Conservation (phyloP, 2,797 vertebrate genomes). For the Cichlasoma orientale region DNA sequence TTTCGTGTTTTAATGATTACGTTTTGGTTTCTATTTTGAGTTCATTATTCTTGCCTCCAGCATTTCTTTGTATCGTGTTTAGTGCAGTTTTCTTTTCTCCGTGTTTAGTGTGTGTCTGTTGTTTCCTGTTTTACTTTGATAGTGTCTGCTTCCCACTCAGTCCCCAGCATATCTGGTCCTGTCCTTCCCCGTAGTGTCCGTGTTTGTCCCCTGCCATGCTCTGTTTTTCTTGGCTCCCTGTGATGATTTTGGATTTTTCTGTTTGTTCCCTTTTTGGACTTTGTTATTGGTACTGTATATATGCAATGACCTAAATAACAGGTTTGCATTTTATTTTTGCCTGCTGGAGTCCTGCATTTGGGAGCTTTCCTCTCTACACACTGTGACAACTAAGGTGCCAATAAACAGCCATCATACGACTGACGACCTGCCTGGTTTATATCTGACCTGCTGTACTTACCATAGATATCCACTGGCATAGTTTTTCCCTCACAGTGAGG, state of each 20-base stretch:
- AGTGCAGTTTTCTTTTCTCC: no score
- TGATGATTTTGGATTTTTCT: background rate
- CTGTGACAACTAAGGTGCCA: background rate
- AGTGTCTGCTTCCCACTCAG: background rate
- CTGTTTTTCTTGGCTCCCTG: background rate
- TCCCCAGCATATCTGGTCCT: background rate
- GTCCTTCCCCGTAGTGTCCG: background rate
- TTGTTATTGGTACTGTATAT: background rate
- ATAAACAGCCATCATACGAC: background rate
- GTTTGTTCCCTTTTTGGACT: background rate
- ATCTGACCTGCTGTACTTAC: background rate
- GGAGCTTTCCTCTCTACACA: background rate
- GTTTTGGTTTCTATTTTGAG: no score
- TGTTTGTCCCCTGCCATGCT: background rate
- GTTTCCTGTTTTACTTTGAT: background rate
- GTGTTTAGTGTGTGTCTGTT: background rate
- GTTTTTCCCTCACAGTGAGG: background rate
- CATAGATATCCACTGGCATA: background rate
- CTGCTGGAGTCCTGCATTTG: background rate
- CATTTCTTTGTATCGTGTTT: no score
- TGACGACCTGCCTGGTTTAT: background rate
- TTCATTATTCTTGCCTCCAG: no score
- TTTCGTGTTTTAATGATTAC: no score
- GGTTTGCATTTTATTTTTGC: background rate
- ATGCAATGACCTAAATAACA: background rate